Evolutionary conservation across 2,888 invertebrate species (phyloP).

Genomic region (Mystacides longicornis): DNA sequence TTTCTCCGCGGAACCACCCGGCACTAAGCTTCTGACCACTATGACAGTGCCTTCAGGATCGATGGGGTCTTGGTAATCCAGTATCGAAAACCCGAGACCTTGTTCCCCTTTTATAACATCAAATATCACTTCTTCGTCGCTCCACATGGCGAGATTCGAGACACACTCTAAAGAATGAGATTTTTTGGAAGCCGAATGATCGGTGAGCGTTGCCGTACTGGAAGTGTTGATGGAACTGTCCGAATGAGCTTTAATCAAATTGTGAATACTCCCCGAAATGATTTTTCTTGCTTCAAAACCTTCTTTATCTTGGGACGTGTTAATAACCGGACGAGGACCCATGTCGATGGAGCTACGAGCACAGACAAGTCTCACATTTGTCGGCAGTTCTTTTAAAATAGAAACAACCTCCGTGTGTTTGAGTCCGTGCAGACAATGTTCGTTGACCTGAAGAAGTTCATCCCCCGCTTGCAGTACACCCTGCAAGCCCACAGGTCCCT

Average conservation of each 20-base stretch:
- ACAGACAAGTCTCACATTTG: constrained; percentile 86
- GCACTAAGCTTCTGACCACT: constrained; percentile 93
- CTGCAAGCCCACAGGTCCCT: constrained; percentile 93
- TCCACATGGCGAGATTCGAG: constrained; percentile 95
- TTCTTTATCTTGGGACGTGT: constrained; percentile 70
- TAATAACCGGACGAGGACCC: constrained; percentile 63
- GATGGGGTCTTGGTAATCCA: constrained; percentile 96
- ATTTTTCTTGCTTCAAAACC: constrained; percentile 76
- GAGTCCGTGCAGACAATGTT: constrained; percentile 81
- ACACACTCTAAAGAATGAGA: constrained; percentile 94
- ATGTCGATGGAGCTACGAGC: constrained; percentile 65
- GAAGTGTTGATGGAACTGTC: constrained; percentile 88
- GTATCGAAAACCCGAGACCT: constrained; percentile 96
- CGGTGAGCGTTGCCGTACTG: constrained; percentile 72
- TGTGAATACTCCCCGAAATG: constrained; percentile 80
- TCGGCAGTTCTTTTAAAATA: constrained; percentile 87
- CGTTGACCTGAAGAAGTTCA: constrained; percentile 94
- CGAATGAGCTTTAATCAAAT: constrained; percentile 89
- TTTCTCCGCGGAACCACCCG: constrained; percentile 94
- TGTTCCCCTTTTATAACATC: constrained; percentile 89
- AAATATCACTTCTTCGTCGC: constrained; percentile 85
- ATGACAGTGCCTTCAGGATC: constrained; percentile 94
- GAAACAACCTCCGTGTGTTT: constrained; percentile 96
- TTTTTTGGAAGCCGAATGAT: constrained; percentile 57
- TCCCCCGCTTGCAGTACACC: constrained; percentile 89